These are phyloP conservation scores for Jordanella pulchra DNA, from an alignment of 2,797 vertebrate genomes.

Conservation along the genomic window DNA sequence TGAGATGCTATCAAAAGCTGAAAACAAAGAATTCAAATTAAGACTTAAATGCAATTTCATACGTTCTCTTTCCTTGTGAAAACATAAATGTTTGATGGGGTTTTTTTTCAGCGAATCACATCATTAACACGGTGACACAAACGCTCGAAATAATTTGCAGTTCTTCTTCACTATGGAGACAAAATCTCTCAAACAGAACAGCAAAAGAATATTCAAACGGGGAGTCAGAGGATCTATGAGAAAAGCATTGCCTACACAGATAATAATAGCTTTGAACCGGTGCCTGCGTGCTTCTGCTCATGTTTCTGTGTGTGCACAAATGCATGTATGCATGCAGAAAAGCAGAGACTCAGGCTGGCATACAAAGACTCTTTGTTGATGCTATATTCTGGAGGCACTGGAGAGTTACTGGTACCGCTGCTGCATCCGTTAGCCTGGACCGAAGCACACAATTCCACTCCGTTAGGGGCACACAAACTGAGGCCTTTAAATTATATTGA, in stretches of 20 bases:
- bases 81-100: background rate
- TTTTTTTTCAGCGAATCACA: background rate
- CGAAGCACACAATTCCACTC: slow-evolving; percentile 19
- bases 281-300: slow-evolving; percentile 7
- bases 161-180: slow-evolving; percentile 54
- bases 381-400: slow-evolving; percentile 17
- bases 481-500: background rate
- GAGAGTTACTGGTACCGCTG: slow-evolving; percentile 26
- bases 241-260: slow-evolving; percentile 37
- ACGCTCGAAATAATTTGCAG: slow-evolving; percentile 27
- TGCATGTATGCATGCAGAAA: background rate
- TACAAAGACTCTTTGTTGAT: slow-evolving; percentile 48
- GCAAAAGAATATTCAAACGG: slow-evolving; percentile 9
- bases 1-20: background rate
- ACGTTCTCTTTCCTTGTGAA: background rate
- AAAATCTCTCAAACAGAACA: slow-evolving; percentile 12
- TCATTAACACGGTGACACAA: background rate
- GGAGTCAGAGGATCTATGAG: slow-evolving; percentile 24
- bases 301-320: background rate
- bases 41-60: background rate
- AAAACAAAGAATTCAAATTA: too few species aligned
- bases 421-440: background rate
- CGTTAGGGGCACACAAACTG: slow-evolving; percentile 11
- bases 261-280: slow-evolving; percentile 48
- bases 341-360: slow-evolving; percentile 1